phyloP scores from a whole-genome alignment of 1,140 invertebrate species.

The Bombus soroeensis region DNA sequence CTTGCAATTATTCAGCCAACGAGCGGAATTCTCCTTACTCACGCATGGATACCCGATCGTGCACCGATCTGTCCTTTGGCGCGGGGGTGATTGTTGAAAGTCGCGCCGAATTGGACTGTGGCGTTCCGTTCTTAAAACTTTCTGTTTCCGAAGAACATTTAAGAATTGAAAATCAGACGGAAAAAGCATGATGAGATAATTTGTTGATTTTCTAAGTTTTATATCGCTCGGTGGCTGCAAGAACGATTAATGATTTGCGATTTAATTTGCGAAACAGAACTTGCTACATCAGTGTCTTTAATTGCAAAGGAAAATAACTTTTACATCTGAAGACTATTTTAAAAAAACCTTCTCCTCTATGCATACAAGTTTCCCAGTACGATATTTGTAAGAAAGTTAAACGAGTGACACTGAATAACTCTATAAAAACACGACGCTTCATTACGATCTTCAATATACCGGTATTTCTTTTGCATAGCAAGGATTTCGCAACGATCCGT shows the following conservation, averaged over 20 bases:
- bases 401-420: neutral
- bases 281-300: no score
- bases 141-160: no score
- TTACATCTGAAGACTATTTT: no score
- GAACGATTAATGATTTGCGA: no score
- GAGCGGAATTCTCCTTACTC: conserved; percentile 60
- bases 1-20: conserved; percentile 69
- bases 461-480: neutral
- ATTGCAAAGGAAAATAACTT: no score
- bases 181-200: no score
- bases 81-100: neutral
- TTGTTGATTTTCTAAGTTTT: no score
- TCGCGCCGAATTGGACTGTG: neutral
- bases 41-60: conserved; percentile 3
- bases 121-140: no score
- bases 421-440: neutral
- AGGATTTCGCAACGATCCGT: neutral
- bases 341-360: no score
- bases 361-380: neutral
- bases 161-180: no score
- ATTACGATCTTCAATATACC: neutral
- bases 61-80: neutral
- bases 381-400: neutral
- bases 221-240: no score
- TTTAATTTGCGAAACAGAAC: no score